These are phyloP conservation scores for Hemithea aestivaria DNA, from an alignment of 2,888 invertebrate genomes.

Conservation along the genomic window DNA sequence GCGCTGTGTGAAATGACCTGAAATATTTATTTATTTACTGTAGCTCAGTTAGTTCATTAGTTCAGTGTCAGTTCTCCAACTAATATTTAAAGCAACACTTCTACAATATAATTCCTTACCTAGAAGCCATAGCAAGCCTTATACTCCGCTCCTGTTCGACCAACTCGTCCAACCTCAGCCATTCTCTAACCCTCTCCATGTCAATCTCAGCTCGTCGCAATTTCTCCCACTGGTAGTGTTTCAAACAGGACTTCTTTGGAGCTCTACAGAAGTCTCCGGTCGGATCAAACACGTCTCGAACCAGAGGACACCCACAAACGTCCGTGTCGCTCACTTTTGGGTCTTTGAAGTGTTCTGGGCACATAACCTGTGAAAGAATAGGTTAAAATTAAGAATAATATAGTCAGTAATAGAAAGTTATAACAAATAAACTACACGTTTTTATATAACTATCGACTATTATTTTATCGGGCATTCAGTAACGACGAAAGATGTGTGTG, in stretches of 20 bases:
- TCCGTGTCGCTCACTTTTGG: conserved; percentile 91
- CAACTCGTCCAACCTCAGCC: conserved; percentile 95
- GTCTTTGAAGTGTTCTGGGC: conserved; percentile 98
- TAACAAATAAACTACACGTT: too few relatives aligned
- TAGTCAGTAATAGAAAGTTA: too few relatives aligned
- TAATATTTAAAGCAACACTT: too few relatives aligned
- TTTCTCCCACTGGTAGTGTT: conserved; percentile 98
- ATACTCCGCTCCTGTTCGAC: conserved; percentile 96
- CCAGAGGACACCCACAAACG: conserved; percentile 96
- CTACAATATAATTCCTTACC: conserved; percentile 50
- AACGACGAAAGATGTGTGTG: conserved; percentile 4
- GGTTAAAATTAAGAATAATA: neutral
- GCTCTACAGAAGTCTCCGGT: conserved; percentile 92
- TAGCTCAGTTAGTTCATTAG: too few relatives aligned
- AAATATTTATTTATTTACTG: too few relatives aligned
- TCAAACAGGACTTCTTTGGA: conserved; percentile 93
- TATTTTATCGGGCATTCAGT: too few relatives aligned
- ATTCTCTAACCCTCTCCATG: conserved; percentile 94
- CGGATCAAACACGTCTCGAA: conserved; percentile 88
- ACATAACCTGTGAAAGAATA: conserved; percentile 81
- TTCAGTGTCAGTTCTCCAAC: too few relatives aligned
- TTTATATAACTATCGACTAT: too few relatives aligned
- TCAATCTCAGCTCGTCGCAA: conserved; percentile 95
- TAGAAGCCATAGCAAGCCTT: conserved; percentile 81
- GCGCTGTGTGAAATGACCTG: too few relatives aligned